Evolutionary conservation across 1,140 invertebrate genomes (phyloP).

Genomic region (Brachionus paranguensis): DNA sequence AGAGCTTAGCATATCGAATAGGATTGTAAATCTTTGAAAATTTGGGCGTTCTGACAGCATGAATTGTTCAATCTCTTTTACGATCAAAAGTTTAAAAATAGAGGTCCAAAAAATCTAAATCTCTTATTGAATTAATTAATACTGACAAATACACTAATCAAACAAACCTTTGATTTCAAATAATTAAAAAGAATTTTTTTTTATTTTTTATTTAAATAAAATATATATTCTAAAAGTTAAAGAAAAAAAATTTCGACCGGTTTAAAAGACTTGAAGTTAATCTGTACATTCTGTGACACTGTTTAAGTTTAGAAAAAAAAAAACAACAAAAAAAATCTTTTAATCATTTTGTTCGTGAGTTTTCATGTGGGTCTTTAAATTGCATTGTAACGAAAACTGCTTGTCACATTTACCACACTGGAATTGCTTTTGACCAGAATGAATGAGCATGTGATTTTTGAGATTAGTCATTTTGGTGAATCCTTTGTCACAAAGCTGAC

Average conservation of each 20-base stretch:
- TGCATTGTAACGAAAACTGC: constrained; percentile 25
- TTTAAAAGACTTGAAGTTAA: background rate
- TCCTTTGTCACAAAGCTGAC: constrained; percentile 66
- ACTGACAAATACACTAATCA: no score
- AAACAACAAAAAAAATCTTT: background rate
- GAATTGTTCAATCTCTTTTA: no score
- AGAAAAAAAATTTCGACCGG: background rate
- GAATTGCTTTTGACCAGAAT: background rate
- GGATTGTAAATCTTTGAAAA: no score
- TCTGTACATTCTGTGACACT: background rate
- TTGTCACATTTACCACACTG: background rate
- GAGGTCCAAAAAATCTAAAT: no score
- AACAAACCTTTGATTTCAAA: no score
- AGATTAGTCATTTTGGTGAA: constrained; percentile 89
- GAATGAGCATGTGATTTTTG: constrained; percentile 70
- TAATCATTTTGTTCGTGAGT: background rate
- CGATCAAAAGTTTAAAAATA: no score
- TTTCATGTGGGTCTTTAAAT: constrained; percentile 34
- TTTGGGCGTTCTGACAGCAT: no score
- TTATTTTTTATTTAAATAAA: background rate
- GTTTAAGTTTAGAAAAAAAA: background rate
- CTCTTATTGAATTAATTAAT: no score
- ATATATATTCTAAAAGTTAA: background rate
- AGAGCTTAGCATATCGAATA: no score
- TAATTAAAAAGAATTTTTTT: no score